Evolutionary conservation across 2,888 invertebrate genomes (phyloP).

Genomic region (Melieria omissa): DNA sequence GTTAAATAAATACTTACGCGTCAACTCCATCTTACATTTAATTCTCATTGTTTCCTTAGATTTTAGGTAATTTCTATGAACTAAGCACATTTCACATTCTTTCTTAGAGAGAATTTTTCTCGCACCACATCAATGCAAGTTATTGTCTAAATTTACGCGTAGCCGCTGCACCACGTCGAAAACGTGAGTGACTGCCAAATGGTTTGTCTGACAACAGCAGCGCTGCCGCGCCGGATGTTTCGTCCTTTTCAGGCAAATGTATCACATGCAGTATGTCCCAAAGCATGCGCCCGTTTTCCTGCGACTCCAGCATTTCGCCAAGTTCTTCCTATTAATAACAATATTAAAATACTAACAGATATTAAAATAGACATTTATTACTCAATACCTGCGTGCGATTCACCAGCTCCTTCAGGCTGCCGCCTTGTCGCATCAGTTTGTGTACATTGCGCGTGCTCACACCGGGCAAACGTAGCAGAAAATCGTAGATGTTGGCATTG

Average conservation of each 20-base stretch:
- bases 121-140: too few relatives aligned
- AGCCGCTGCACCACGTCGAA: conserved; percentile 56
- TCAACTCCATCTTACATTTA: too few relatives aligned
- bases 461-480: conserved; percentile 88
- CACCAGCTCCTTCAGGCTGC: conserved; percentile 74
- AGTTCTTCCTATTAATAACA: conserved; percentile 73
- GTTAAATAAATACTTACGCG: too few relatives aligned
- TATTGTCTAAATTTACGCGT: background rate
- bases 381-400: conserved; percentile 70
- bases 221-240: conserved; percentile 55
- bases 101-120: too few relatives aligned
- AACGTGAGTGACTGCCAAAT: conserved; percentile 56
- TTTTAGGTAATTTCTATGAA: too few relatives aligned
- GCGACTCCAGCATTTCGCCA: conserved; percentile 77
- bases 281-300: conserved; percentile 75
- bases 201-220: conserved; percentile 55
- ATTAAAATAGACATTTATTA: background rate
- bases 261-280: conserved; percentile 78
- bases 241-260: conserved; percentile 70
- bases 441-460: conserved; percentile 87
- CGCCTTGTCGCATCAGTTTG: conserved; percentile 78
- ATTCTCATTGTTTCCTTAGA: too few relatives aligned
- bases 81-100: too few relatives aligned
- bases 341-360: background rate
- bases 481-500: conserved; percentile 80